Evolutionary conservation across 2,888 invertebrate species (phyloP), one percentile per base, ranked within the genome.

Genomic region (Drosophila recens): DNA sequence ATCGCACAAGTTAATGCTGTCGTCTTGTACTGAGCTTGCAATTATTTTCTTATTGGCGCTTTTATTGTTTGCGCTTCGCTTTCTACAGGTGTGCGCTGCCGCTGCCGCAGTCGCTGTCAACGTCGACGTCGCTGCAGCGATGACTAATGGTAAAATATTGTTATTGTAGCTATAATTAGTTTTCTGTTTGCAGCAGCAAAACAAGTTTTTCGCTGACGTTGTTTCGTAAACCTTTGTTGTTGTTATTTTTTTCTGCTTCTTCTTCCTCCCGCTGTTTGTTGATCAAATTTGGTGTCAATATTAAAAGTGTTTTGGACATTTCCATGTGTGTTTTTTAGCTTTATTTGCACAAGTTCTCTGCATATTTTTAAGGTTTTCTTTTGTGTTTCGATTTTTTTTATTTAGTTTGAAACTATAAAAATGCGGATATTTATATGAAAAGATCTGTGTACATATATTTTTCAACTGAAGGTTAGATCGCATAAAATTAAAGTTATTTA

Each of bases 51-150:
- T 66, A 80, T 80, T 56, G 43, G 17, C 20, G 43, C 40, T 48
- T 74, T 76, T 62, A 67, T 85, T 87, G 75, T 80, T 72, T 71
- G 74, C 61, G 42, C 57, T 69, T 75, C 67, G 75, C 90, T 85
- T 82, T 89, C 83, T 80, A 87, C 90, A 89, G 88, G 90, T 84
- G 83, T 87, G 85, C 75, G 59, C 66, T 46, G 49, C 5, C 3
- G 38, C 13, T 27, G 59, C 4, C 17, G 15, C 46, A 13, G 75
- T 9, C 6, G 20, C 11, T 13, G 43, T 17, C 2, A 6, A 15
- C 9, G 73, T 51, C 30, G 56, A 27, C 59, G 51, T 30, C 52
- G 71, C 64, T 51, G 54, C 57, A 40, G 53, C 73, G 72, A 75
- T 89, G 90, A 90, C 86, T 85, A 77, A 85, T 89, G 70, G 62